Evolutionary conservation across 2,888 invertebrate genomes (phyloP), one percentile per base, ranked within the genome.

Genomic region (Mimachlamys varia): DNA sequence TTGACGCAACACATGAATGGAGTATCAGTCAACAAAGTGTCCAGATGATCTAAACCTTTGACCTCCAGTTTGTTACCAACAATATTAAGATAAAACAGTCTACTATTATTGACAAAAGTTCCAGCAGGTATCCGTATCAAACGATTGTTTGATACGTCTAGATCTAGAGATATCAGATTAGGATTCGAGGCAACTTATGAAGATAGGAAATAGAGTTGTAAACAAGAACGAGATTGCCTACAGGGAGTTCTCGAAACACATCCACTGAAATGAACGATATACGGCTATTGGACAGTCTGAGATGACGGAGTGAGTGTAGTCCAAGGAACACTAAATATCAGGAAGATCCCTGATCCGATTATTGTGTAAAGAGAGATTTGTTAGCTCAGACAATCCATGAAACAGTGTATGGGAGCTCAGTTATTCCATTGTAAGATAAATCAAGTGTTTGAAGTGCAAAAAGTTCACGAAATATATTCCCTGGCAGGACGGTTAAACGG

Each of bases 1-100:
- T 33, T 76, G 10, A 76, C 76, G 27, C 76, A 76, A 76, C 76
- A 76, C 76, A 76, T 76, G 76, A 76, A 76, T 0, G 76, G 76
- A 12, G 33, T 33, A 33, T 76, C 76, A 33, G 76, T 76, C 27
- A 33, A 76, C 33, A 76, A 76, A 13, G 12, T 76, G 13, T 15
- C 33, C 7, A 76, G 33, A 33, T 76, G 27, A 13, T 33, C 12
- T 15, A 76, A 33, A 33, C 76, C 76, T 33, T 76, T 27, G 22
- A 62, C 62, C n/a, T 62, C 62, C 22, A 62, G 27, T 62, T 5
- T 62, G 22, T 62, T 62, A 62, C 62, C n/a, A 62, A 62, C n/a
- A 27, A 62, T 62, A 62, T 62, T 62, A 2, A 62, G 22, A 22
- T 62, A 27, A 27, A 27, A 62, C 10, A 53, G 19, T 19, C 12